Evolutionary conservation across 1,140 invertebrate species (phyloP).

Genomic region (Parasteatoda tepidariorum): DNA sequence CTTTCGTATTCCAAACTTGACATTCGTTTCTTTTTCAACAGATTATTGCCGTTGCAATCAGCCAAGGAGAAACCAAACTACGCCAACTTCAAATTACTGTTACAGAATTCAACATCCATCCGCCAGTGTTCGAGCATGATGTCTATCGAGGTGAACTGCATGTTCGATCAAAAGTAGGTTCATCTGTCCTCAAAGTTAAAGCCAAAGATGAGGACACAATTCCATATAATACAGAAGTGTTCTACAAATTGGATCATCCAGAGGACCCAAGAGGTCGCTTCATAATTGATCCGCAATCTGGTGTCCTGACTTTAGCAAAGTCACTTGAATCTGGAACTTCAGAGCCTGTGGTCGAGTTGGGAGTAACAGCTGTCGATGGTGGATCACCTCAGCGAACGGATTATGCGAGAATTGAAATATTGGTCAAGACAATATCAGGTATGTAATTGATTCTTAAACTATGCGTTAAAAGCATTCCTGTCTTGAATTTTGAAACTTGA

Average conservation of each 20-base stretch:
- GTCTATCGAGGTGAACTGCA: slow-evolving; percentile 54
- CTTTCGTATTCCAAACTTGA: no score
- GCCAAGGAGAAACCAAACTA: slow-evolving; percentile 43
- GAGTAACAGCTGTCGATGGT: slow-evolving; percentile 54
- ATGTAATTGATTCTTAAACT: background rate
- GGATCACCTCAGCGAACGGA: slow-evolving; percentile 53
- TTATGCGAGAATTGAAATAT: slow-evolving; percentile 47
- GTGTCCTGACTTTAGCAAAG: slow-evolving; percentile 24
- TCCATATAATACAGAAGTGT: slow-evolving; percentile 60
- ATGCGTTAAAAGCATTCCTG: background rate
- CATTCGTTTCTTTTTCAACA: slow-evolving; percentile 23
- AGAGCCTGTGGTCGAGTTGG: slow-evolving; percentile 36
- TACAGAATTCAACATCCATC: slow-evolving; percentile 54
- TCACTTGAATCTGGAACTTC: slow-evolving; percentile 18
- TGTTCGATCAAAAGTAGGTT: slow-evolving; percentile 19
- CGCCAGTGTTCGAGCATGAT: slow-evolving; percentile 54
- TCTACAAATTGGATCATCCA: slow-evolving; percentile 42
- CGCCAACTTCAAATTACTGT: slow-evolving; percentile 29
- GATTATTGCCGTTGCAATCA: slow-evolving; percentile 60
- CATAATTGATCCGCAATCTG: slow-evolving; percentile 31
- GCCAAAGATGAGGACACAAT: slow-evolving; percentile 55
- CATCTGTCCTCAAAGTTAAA: slow-evolving; percentile 42
- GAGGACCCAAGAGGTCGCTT: slow-evolving; percentile 36
- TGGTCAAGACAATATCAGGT: slow-evolving; percentile 61
- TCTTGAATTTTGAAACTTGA: background rate